These are phyloP conservation scores for Acanthosepion esculentum DNA, from an alignment of 2,888 invertebrate genomes.

Conservation along the genomic window DNA sequence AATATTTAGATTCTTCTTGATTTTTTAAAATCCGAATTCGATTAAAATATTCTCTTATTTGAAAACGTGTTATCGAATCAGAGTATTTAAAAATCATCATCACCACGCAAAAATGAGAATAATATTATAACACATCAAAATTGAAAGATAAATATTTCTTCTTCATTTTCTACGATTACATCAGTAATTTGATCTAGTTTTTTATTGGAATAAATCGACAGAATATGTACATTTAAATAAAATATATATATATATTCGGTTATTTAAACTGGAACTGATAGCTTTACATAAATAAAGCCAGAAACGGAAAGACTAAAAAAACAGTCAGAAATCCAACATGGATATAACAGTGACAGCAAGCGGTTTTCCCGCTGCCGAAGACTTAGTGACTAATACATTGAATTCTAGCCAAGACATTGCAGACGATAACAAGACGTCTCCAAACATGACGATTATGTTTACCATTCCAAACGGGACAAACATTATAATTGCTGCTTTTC, in stretches of 20 bases:
- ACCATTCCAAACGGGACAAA: neutral
- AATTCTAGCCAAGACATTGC: neutral
- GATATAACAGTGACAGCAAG: neutral
- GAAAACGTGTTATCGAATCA: neutral
- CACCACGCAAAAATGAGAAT: neutral
- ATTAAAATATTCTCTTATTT: neutral
- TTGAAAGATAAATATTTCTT: neutral
- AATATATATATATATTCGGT: too few relatives aligned
- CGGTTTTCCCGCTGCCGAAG: neutral
- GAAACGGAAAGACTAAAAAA: too few relatives aligned
- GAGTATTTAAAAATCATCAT: neutral
- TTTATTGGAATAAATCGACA: too few relatives aligned
- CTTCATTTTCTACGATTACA: neutral
- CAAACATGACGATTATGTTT: neutral
- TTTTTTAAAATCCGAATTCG: neutral
- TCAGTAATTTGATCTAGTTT: neutral
- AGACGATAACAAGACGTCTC: constrained; percentile 1
- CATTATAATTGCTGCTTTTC: constrained; percentile 49
- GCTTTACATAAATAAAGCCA: too few relatives aligned
- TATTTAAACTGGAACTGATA: too few relatives aligned
- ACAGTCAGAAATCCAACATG: neutral
- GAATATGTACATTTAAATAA: too few relatives aligned
- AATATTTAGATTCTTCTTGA: too few relatives aligned
- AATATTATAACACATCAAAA: neutral
- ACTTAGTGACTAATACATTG: neutral